These are phyloP conservation scores for Ceratina japonica DNA, from an alignment of 1,140 invertebrate species.

Conservation along the genomic window DNA sequence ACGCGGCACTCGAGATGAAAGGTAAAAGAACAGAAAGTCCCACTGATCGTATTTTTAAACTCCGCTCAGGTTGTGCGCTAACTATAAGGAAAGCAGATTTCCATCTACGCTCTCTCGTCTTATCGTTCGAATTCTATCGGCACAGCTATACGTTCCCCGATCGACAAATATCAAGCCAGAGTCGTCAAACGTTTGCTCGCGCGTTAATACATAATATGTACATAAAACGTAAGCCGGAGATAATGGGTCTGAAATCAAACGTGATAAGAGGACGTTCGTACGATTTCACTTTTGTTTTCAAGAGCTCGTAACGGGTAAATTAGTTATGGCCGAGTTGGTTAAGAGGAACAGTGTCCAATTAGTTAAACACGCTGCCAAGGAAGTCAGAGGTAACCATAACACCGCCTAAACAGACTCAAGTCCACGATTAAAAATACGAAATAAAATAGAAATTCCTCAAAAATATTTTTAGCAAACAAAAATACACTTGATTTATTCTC, in stretches of 20 bases:
- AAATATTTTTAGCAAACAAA: too few species aligned
- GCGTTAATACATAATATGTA: constrained; percentile 10
- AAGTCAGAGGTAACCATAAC: constrained; percentile 76
- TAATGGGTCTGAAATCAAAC: constrained; percentile 59
- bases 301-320: constrained; percentile 54
- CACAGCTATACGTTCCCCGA: not conserved
- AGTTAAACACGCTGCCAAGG: constrained; percentile 79
- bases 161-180: constrained; percentile 68
- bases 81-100: not conserved
- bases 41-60: not conserved
- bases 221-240: constrained; percentile 61
- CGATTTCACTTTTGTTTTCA: constrained; percentile 13
- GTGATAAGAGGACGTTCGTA: constrained; percentile 63
- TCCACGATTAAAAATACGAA: too few species aligned
- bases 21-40: constrained; percentile 67
- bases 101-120: not conserved
- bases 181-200: constrained; percentile 26
- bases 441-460: too few species aligned
- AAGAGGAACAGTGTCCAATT: constrained; percentile 74
- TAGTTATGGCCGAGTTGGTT: constrained; percentile 74
- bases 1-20: constrained; percentile 81
- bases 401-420: too few species aligned
- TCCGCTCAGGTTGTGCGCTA: not conserved
- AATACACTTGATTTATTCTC: too few species aligned
- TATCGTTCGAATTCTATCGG: too few species aligned